phyloP scores from a whole-genome alignment of 2,113 vertebrate species.

The Myanophis thanlyinensis region DNA sequence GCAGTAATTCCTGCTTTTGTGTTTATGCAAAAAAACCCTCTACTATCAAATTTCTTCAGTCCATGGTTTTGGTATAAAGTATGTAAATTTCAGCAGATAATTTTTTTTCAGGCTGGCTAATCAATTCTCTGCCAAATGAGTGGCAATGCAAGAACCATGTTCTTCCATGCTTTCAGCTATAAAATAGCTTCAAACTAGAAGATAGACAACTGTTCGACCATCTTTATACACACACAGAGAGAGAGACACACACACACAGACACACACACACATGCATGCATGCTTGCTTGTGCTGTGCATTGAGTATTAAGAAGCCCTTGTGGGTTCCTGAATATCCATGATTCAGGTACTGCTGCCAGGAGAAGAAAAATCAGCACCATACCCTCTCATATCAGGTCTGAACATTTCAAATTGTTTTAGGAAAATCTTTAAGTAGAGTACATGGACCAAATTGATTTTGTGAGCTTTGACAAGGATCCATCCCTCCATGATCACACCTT shows the following conservation, averaged over 20 bases:
- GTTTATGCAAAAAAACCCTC: not conserved
- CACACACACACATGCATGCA: too few species aligned
- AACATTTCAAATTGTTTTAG: not conserved
- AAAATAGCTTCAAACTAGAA: not conserved
- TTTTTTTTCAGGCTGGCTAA: not conserved
- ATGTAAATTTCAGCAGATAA: not conserved
- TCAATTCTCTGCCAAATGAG: not conserved
- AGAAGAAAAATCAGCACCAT: not conserved
- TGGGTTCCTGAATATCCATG: not conserved
- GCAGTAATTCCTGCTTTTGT: not conserved
- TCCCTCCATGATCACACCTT: not conserved
- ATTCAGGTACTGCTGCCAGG: not conserved
- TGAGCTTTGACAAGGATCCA: not conserved
- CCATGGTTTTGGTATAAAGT: not conserved
- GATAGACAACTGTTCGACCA: not conserved
- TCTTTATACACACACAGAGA: not conserved
- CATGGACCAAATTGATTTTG: not conserved
- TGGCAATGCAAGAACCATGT: not conserved
- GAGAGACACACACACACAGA: too few species aligned
- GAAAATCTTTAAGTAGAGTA: not conserved
- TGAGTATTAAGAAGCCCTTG: not conserved
- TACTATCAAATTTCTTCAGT: not conserved
- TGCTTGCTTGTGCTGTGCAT: not conserved
- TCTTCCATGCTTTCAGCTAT: not conserved
- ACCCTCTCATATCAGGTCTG: not conserved